Base-by-base conservation (phyloP, 2,113 vertebrate species). In the Pithys albifrons region DNA sequence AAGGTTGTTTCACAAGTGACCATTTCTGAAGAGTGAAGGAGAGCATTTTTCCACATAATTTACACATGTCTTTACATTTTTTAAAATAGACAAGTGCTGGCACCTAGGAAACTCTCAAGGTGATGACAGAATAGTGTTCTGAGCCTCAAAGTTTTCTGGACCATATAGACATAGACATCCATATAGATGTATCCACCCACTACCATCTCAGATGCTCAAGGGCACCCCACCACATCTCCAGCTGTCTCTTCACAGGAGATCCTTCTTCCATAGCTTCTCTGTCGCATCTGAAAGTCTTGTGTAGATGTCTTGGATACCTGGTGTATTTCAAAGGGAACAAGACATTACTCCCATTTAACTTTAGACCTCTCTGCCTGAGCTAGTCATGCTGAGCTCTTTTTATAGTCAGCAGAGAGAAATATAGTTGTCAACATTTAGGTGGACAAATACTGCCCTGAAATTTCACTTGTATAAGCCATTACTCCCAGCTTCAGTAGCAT, bases 391-490 rank as follows among this genome's bases (percentile, higher is more conserved):
- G 83, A 91, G 61, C 48, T 91, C 52, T 76, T 89, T 93, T 96
- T 87, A 91, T 71, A 92, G 76, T 51, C 86, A 84, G 49, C 11
- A 43, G 78, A 88, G 79, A 84, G 69, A 92, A 92, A 93, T 91
- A 89, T 3, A 91, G 54, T 37, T 83, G 82, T 90, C 82, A 95
- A 14, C 72, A 77, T 78, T 74, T 67, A 95, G 69, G 35, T 19
- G 12, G 65, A 95, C 48, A 93, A 96, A 91, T 84, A 52, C 79
- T 65, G 86, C 43, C 24, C 46, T 51, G 46, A 77, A 74, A 91
- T 86, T 92, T 64, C 79, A 74, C 35, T 92, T 81, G 59, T 67
- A 51, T 41, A 95, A 89, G 33, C 61, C 23, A 5, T 85, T 91
- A 61, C 48, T 78, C 79, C 20, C 52, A 84, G 57, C 5, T 88